phyloP scores from a whole-genome alignment of 2,888 invertebrate genomes.

The Leptopilina myrica region DNA sequence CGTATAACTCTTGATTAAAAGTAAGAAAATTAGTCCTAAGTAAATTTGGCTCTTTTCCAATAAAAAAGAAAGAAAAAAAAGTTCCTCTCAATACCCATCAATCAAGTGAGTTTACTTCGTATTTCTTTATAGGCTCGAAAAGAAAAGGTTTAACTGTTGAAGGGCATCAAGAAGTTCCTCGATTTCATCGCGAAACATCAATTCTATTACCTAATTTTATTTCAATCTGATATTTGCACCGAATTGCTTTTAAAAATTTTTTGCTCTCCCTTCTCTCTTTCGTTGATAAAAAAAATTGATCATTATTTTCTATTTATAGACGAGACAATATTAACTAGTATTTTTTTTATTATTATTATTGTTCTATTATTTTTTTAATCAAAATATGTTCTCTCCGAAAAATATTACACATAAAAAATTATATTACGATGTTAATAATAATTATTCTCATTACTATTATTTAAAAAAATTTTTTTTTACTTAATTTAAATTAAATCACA shows the following conservation, averaged over 20 bases:
- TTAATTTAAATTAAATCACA: no score
- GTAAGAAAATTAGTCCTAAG: conserved; percentile 22
- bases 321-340: no score
- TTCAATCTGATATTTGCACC: conserved; percentile 20
- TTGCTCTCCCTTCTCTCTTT: background rate
- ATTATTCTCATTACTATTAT: no score
- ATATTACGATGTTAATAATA: no score
- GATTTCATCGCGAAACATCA: conserved; percentile 26
- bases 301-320: no score
- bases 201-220: conserved; percentile 38
- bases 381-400: no score
- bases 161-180: conserved; percentile 22
- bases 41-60: conserved; percentile 32
- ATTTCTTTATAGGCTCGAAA: background rate
- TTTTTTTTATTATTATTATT: no score
- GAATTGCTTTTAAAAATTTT: conserved; percentile 7
- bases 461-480: no score
- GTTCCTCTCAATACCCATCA: conserved; percentile 28
- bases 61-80: conserved; percentile 4
- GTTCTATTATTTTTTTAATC: no score
- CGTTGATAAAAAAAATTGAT: background rate
- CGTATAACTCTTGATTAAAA: conserved; percentile 21
- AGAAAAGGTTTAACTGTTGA: conserved; percentile 17
- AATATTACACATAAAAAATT: no score
- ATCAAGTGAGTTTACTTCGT: conserved; percentile 31